Evolutionary conservation across 2,888 invertebrate species (phyloP), one percentile per base, ranked within the genome.

Genomic region (Eristalinus aeneus): DNA sequence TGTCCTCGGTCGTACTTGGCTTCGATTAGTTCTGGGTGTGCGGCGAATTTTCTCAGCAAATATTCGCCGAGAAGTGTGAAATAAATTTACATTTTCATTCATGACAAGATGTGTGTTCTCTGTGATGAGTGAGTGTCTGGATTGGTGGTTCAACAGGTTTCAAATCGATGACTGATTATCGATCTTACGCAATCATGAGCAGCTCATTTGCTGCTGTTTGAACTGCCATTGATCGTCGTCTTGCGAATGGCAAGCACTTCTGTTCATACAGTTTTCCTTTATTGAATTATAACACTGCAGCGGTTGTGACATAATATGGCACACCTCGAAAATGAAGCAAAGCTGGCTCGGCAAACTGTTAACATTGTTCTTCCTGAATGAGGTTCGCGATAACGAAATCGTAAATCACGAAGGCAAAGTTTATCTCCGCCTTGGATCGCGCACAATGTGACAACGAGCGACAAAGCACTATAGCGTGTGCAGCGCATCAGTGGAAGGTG

Each of bases 381-480:
- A 58, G 54, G 9, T 46, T 1, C 60, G 34, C 12, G 11, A 63
- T 36, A 76, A 34, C 64, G 73, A 82, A 72, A 81, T 34, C 64
- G 23, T 74, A 77, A 77, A 77, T 82, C 86, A 86, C 82, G 77
- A 82, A 46, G 61, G 32, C 60, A 67, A 54, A 67, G 71, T 82
- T 69, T 78, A 86, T 86, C 86, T 46, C 58, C 11, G 74, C 31
- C 61, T 64, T 65, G 53, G 22, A 27, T 22, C 56, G 56, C 56
- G 16, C 36, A 79, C 58, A 68, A 60, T 75, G 68, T 34, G 20
- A 32, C 27, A 27, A 6, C 27, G 46, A 31, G 4, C 22, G 12
- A 11, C 39, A 23, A 54, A 3, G 31, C n/a, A 63, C 39, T 22
- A 31, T 5, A 31, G 67, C 2, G 54, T 5, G 2, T 27, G 27